Evolutionary conservation across 2,113 vertebrate genomes (phyloP), one percentile per base, ranked within the genome.

Genomic region (Saccopteryx leptura): DNA sequence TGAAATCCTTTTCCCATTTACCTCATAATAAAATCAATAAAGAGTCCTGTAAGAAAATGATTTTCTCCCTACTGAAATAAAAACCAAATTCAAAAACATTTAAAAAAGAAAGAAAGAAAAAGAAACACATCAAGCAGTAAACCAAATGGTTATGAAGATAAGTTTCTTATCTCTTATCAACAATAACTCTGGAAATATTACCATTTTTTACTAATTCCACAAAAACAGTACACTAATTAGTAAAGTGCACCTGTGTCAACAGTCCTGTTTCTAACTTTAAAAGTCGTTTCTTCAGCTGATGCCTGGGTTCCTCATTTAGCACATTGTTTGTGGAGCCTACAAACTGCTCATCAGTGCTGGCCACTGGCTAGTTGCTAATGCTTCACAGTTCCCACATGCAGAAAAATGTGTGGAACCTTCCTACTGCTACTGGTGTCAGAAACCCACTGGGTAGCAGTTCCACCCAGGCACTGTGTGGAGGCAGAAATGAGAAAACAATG

Each of bases 111-210:
- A 82, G 39, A 85, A 76, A 60, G 5, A n/a, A 1, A 83, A n/a
- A 85, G 71, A 95, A 58, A 9, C 86, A 82, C 31, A 94, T 68
- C 72, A 93, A 95, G 83, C 65, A 76, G 50, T 69, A 96, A 91
- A 83, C 93, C 82, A 80, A 91, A 94, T 91, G 91, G 69, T 46
- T 83, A 39, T 60, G 12, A 74, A 79, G 82, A 86, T 84, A 79
- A 74, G 48, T 92, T 94, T 63, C 58, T 90, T 78, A 93, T 80
- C 60, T 60, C 65, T 96, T 87, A 75, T 87, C 92, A 95, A 95
- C 82, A 94, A 94, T 74, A 91, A 80, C 91, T 79, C 93, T 80
- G 65, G 87, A 96, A 91, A 96, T 96, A 82, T 48, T 91, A 94
- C 63, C 82, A 69, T 93, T 92, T 88, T 88, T 90, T 46, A 84